A percentile compares a stretch with the other conserved stretches of the same genome.
Evolutionary conservation across 2,797 vertebrate species (phyloP).

Genomic region (Alosa sapidissima): DNA sequence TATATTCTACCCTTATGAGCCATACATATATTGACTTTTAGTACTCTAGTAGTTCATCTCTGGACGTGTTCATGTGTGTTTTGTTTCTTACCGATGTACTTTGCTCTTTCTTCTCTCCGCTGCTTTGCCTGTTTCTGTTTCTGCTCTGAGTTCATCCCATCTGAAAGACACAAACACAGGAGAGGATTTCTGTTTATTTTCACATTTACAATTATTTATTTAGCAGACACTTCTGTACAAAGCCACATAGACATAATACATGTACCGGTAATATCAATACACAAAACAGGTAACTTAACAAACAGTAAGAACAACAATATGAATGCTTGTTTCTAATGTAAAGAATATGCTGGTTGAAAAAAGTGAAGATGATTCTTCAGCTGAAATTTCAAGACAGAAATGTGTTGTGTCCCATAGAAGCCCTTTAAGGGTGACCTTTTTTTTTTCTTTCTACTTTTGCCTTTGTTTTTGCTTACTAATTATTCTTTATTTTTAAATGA

Average conservation of each 20-base stretch:
- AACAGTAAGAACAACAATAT: not conserved
- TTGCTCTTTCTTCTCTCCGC: slow-evolving; percentile 89
- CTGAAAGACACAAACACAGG: slow-evolving; percentile 60
- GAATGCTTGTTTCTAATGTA: not conserved
- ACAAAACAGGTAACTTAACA: too few species aligned
- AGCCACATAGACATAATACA: not conserved
- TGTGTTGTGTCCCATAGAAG: not conserved
- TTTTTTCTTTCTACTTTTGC: too few species aligned
- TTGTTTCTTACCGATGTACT: slow-evolving; percentile 83
- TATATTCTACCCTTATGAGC: not conserved
- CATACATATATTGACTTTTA: not conserved
- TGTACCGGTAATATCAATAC: not conserved
- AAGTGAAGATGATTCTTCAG: not conserved
- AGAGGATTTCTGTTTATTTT: too few species aligned
- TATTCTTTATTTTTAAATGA: too few species aligned
- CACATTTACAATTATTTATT: not conserved
- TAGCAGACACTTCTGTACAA: not conserved
- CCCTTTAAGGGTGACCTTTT: not conserved
- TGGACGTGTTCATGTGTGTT: not conserved
- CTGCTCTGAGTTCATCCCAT: slow-evolving; percentile 86
- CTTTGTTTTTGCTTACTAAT: too few species aligned
- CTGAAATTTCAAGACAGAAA: not conserved
- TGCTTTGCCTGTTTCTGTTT: slow-evolving; percentile 91
- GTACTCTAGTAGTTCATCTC: not conserved
- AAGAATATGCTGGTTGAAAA: not conserved